These are phyloP conservation scores for Cheilosia impressa DNA, from an alignment of 2,888 invertebrate species.

Conservation along the genomic window DNA sequence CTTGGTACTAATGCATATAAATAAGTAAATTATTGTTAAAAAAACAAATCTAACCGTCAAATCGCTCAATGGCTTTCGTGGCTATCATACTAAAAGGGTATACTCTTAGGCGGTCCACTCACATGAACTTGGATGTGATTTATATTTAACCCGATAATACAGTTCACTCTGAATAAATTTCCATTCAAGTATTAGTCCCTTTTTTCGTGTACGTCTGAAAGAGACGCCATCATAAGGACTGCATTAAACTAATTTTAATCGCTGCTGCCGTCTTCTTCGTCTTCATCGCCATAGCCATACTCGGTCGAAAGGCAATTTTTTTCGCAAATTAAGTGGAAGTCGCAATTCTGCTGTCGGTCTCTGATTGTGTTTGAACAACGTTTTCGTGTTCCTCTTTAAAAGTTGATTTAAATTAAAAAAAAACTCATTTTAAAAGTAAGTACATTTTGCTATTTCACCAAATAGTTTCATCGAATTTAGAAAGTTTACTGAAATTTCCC, in stretches of 20 bases:
- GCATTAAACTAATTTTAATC: slow-evolving; percentile 51
- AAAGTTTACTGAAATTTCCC: slow-evolving; percentile 14
- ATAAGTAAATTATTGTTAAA: too few species aligned
- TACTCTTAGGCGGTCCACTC: slow-evolving; percentile 4
- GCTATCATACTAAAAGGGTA: not conserved
- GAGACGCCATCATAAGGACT: slow-evolving; percentile 42
- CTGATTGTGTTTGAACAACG: slow-evolving; percentile 43
- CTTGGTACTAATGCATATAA: too few species aligned
- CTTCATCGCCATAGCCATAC: slow-evolving; percentile 3
- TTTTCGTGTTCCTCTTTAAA: slow-evolving; percentile 68
- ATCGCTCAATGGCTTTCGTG: not conserved
- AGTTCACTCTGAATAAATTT: slow-evolving; percentile 21
- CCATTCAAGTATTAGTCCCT: slow-evolving; percentile 1
- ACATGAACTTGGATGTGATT: slow-evolving; percentile 34
- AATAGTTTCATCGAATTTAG: not conserved
- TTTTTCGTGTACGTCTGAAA: slow-evolving; percentile 3
- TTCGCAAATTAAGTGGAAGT: slow-evolving; percentile 62
- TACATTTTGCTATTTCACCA: slow-evolving; percentile 29
- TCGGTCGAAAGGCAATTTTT: slow-evolving; percentile 26
- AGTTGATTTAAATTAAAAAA: slow-evolving; percentile 51
- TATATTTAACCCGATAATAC: slow-evolving; percentile 9
- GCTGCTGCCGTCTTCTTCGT: slow-evolving; percentile 27
- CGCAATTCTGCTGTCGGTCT: slow-evolving; percentile 69
- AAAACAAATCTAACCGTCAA: not conserved
- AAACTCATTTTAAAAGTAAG: slow-evolving; percentile 66